These are phyloP conservation scores for Zonitis immaculata DNA, from an alignment of 2,888 invertebrate species.

Conservation along the genomic window DNA sequence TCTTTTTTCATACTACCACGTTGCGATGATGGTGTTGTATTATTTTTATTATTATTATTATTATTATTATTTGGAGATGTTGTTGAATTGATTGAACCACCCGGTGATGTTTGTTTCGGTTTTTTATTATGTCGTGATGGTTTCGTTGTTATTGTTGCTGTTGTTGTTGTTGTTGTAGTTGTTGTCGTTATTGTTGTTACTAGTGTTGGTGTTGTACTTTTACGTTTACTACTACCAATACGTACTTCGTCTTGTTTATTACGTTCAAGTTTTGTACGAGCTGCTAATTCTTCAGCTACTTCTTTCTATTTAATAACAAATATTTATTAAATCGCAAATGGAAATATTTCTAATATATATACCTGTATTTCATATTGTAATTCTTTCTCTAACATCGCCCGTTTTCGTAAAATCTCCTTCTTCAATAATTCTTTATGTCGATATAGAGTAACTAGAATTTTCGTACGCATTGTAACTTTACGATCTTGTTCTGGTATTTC, in stretches of 20 bases:
- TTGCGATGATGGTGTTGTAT: slow-evolving; percentile 12
- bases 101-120: slow-evolving; percentile 20
- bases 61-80: not conserved
- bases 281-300: slow-evolving; percentile 66
- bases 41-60: not conserved
- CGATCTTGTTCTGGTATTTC: slow-evolving; percentile 51
- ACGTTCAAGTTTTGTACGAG: slow-evolving; percentile 66
- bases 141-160: slow-evolving; percentile 25
- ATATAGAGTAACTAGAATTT: slow-evolving; percentile 70
- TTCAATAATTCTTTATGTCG: slow-evolving; percentile 89
- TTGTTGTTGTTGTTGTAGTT: slow-evolving; percentile 10
- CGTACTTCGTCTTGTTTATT: slow-evolving; percentile 57
- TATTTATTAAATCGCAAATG: not conserved
- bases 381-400: slow-evolving; percentile 83
- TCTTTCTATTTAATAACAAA: slow-evolving; percentile 57
- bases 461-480: slow-evolving; percentile 55
- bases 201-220: slow-evolving; percentile 50
- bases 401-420: slow-evolving; percentile 88
- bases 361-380: slow-evolving; percentile 87
- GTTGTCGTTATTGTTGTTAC: slow-evolving; percentile 38
- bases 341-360: not conserved
- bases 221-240: slow-evolving; percentile 56
- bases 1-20: slow-evolving; percentile 55
- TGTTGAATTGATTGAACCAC: not conserved
- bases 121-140: slow-evolving; percentile 23